phyloP scores from a whole-genome alignment of 2,113 vertebrate species.

The Ptilorrhoa leucosticta region DNA sequence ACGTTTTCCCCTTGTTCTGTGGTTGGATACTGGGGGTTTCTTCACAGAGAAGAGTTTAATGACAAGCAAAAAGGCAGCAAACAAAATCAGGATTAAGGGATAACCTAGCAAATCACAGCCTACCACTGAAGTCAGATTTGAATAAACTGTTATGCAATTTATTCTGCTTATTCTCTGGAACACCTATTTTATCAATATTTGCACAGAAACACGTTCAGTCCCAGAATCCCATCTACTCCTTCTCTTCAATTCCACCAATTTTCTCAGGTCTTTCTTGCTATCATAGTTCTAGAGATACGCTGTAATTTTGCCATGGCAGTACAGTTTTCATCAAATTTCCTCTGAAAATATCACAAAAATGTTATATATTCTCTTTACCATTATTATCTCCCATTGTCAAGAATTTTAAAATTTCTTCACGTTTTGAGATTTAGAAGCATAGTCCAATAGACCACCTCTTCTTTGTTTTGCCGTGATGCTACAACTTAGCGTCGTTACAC shows the following conservation, averaged over 20 bases:
- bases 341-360: not conserved
- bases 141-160: not conserved
- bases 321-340: not conserved
- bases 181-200: not conserved
- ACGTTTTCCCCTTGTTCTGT: not conserved
- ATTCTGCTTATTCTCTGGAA: not conserved
- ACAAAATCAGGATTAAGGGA: not conserved
- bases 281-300: accelerated
- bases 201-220: not conserved
- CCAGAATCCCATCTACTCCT: not conserved
- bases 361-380: not conserved
- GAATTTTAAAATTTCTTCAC: not conserved
- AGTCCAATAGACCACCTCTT: not conserved
- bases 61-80: not conserved
- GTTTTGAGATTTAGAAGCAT: not conserved
- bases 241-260: not conserved
- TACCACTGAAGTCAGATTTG: not conserved
- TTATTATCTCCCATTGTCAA: not conserved
- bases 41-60: not conserved
- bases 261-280: not conserved
- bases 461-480: not conserved
- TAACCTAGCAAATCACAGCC: not conserved
- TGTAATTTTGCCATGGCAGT: not conserved
- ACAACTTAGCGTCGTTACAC: not conserved
- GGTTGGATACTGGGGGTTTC: not conserved